A percentile compares a stretch with the other conserved stretches of the same genome.
phyloP scores from a whole-genome alignment of 2,888 invertebrate species.

The Rotaria macrura region DNA sequence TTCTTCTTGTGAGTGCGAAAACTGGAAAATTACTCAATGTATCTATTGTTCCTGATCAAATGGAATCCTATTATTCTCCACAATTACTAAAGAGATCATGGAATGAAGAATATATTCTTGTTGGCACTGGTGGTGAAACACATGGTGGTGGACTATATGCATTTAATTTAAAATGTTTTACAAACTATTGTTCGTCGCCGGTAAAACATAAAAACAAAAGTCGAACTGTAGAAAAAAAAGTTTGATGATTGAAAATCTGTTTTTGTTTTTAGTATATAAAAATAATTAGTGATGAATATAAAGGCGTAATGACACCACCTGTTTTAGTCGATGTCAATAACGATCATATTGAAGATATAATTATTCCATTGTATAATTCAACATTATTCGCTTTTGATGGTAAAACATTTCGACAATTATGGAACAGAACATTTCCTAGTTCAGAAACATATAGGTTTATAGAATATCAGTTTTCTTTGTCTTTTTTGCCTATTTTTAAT shows the following conservation, averaged over 20 bases:
- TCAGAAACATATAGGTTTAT: slow-evolving; percentile 59
- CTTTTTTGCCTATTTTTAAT: neutral
- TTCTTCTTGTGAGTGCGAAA: slow-evolving; percentile 63
- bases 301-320: slow-evolving; percentile 59
- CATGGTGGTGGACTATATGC: slow-evolving; percentile 59
- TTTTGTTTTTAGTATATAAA: slow-evolving; percentile 36
- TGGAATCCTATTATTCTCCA: slow-evolving; percentile 65
- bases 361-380: slow-evolving; percentile 64
- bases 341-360: slow-evolving; percentile 63
- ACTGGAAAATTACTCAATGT: slow-evolving; percentile 59
- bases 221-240: slow-evolving; percentile 33
- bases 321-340: slow-evolving; percentile 63
- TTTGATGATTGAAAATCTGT: slow-evolving; percentile 36
- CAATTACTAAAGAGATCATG: slow-evolving; percentile 51
- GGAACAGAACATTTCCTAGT: slow-evolving; percentile 61
- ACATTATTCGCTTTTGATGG: slow-evolving; percentile 65
- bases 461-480: too few species aligned
- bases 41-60: slow-evolving; percentile 56
- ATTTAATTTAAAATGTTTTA: slow-evolving; percentile 51
- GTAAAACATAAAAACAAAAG: slow-evolving; percentile 23
- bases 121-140: slow-evolving; percentile 65
- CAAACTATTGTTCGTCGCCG: slow-evolving; percentile 54
- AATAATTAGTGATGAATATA: slow-evolving; percentile 57
- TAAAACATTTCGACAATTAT: slow-evolving; percentile 58
- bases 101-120: slow-evolving; percentile 54